Evolutionary conservation across 2,888 invertebrate genomes (phyloP).

Genomic region (Leptinotarsa rubiginosa): DNA sequence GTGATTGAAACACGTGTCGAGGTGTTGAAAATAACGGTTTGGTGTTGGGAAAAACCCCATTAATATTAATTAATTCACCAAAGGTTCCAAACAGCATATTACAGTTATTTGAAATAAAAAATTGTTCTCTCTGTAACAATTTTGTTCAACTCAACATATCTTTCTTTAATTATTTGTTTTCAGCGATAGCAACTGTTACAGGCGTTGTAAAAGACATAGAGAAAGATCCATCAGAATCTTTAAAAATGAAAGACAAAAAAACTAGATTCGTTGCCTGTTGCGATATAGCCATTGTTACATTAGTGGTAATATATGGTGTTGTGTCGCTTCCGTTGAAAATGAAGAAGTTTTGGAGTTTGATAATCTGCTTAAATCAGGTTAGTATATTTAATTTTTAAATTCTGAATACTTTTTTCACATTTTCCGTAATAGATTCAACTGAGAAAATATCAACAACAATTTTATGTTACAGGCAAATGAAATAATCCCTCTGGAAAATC

Average conservation of each 20-base stretch:
- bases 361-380: constrained; percentile 48
- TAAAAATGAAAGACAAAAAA: constrained; percentile 50
- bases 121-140: too few relatives aligned
- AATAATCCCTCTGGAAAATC: constrained; percentile 43
- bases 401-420: background rate
- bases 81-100: too few relatives aligned
- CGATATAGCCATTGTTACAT: constrained; percentile 47
- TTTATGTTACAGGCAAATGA: constrained; percentile 46
- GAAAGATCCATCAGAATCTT: constrained; percentile 50
- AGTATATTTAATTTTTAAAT: constrained; percentile 15
- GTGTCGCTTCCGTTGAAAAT: constrained; percentile 48
- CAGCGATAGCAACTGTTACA: constrained; percentile 45
- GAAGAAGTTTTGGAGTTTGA: constrained; percentile 47
- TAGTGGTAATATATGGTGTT: constrained; percentile 49
- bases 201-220: constrained; percentile 48
- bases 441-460: background rate
- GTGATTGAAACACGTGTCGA: too few relatives aligned
- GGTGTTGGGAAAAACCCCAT: too few relatives aligned
- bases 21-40: too few relatives aligned
- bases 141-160: too few relatives aligned
- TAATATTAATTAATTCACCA: too few relatives aligned
- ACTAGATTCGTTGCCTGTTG: constrained; percentile 50
- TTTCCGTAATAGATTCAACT: background rate
- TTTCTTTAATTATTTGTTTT: constrained; percentile 25
- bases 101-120: too few relatives aligned